Evolutionary conservation across 1,140 invertebrate genomes (phyloP).

Genomic region (Carcinoscorpius rotundicauda): DNA sequence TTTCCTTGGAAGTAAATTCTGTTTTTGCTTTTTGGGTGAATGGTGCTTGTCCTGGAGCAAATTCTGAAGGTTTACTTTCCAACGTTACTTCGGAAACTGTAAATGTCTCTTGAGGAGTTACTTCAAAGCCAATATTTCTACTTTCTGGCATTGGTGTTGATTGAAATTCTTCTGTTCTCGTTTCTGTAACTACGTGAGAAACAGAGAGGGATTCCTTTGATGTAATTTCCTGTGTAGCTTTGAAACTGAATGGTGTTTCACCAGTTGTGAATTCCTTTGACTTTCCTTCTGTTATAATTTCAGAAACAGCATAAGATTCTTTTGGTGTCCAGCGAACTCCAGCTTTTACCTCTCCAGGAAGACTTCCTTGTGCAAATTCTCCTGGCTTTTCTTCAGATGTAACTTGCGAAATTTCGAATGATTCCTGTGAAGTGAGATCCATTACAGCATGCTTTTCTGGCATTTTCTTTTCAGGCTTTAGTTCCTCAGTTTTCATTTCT

Average conservation of each 20-base stretch:
- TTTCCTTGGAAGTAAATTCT: conserved; percentile 12
- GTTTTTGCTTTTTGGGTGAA: conserved; percentile 12
- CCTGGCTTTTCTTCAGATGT: conserved; percentile 16
- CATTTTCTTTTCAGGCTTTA: neutral
- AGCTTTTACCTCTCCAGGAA: conserved; percentile 20
- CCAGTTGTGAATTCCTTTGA: conserved; percentile 9
- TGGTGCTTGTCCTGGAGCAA: conserved; percentile 18
- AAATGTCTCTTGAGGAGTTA: conserved; percentile 16
- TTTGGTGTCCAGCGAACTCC: conserved; percentile 12
- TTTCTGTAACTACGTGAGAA: conserved; percentile 51
- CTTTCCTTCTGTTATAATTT: conserved; percentile 15
- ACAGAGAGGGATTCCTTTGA: conserved; percentile 29
- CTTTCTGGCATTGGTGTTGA: conserved; percentile 13
- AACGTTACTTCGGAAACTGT: conserved; percentile 12
- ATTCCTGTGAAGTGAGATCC: conserved; percentile 11
- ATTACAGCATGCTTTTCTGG: conserved; percentile 6
- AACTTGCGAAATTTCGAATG: conserved; percentile 13
- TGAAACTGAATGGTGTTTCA: conserved; percentile 6
- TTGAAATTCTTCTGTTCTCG: conserved; percentile 57
- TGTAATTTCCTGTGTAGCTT: conserved; percentile 5
- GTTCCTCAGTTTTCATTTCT: conserved; percentile 11
- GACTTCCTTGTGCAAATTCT: conserved; percentile 13
- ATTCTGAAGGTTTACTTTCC: conserved; percentile 15
- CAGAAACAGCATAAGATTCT: conserved; percentile 18
- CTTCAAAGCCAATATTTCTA: conserved; percentile 10